Conservation (phyloP, 2,888 invertebrate genomes). For the Acleris emargana region DNA sequence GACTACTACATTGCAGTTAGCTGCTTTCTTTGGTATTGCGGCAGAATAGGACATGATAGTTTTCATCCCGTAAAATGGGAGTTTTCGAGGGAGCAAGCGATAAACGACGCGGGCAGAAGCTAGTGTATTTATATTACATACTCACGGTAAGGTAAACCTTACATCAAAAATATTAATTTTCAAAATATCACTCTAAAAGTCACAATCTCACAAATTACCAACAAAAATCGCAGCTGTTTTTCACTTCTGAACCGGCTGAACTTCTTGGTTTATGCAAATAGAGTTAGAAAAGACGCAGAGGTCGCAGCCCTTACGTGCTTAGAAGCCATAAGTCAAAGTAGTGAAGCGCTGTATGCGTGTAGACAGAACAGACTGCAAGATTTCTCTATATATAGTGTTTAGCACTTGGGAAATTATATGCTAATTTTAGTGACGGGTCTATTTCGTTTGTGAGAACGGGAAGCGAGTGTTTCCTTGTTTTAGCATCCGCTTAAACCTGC, state of each 20-base stretch:
- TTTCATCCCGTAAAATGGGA: too few relatives aligned
- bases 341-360: conserved; percentile 65
- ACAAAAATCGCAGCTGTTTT: neutral
- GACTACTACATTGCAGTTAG: too few relatives aligned
- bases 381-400: conserved; percentile 18
- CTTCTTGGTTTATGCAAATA: conserved; percentile 58
- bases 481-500: neutral
- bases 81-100: too few relatives aligned
- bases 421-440: conserved; percentile 33
- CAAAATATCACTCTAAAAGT: too few relatives aligned
- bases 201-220: too few relatives aligned
- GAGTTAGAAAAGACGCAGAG: conserved; percentile 51
- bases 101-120: too few relatives aligned
- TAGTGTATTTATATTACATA: too few relatives aligned
- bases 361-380: conserved; percentile 45
- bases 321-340: conserved; percentile 65
- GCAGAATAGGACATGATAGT: too few relatives aligned
- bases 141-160: too few relatives aligned
- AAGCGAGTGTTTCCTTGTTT: conserved; percentile 24
- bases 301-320: conserved; percentile 71
- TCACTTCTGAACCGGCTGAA: conserved; percentile 4
- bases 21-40: too few relatives aligned
- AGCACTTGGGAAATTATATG: conserved; percentile 35
- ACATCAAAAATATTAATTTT: too few relatives aligned
- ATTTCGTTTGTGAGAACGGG: conserved; percentile 30